Evolutionary conservation across 2,888 invertebrate species (phyloP), one percentile per base, ranked within the genome.

Genomic region (Ceramica pisi): DNA sequence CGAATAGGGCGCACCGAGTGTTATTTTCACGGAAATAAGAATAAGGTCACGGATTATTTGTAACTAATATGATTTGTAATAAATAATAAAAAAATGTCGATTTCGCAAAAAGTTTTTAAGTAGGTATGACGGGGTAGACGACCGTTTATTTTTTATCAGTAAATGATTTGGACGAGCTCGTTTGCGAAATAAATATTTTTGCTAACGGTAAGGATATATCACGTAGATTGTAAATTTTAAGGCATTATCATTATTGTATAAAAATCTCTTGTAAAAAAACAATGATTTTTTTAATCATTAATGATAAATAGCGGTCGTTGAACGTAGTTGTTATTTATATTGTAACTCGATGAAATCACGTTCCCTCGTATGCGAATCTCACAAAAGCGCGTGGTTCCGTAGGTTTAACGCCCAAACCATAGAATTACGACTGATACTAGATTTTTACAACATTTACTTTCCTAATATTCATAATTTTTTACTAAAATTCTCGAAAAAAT

Each of bases 141-240:
- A 44, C 9, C 1, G 3, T 60, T 55, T n/a, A 2, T 21, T 59
- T 60, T 76, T 65, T 12, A 16, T 19, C 0, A 14, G n/a, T 1
- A 6, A 19, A 1, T 59, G n/a, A 31, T 71, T 66, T 76, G 38
- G 41, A 48, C 16, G 23, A 38, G 5, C 26, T 59, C n/a, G 10
- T 72, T 83, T 81, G 83, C 70, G 70, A 80, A 81, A 69, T 80
- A 61, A 23, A 77, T 64, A 67, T 57, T 57, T 65, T 67, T 61
- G 48, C 41, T 62, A 67, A 69, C 46, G n/a, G 14, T 83, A 80
- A 76, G 68, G 53, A 82, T 76, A 83, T 85, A 84, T 85, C 83
- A 86, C 79, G 73, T 84, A 86, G 84, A 46, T 59, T 81, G 86
- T 84, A 84, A 75, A 85, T 83, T 79, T 55, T 83, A 85, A 69